phyloP scores from a whole-genome alignment of 2,797 vertebrate species.

The Clamator glandarius region DNA sequence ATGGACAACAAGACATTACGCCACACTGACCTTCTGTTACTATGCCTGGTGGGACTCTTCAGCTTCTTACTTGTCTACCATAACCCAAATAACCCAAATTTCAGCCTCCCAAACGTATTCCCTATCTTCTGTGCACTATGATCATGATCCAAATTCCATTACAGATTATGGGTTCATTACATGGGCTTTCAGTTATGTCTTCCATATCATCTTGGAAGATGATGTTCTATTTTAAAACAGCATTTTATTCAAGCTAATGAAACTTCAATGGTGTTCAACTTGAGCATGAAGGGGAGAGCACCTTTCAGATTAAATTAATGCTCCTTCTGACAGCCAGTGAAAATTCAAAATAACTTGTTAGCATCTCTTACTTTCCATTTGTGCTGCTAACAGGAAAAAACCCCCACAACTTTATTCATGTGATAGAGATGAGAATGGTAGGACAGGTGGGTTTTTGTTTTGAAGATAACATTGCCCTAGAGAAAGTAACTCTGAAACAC shows the following conservation, averaged over 20 bases:
- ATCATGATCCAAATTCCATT: background rate
- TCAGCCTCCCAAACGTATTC: background rate
- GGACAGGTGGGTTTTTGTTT: background rate
- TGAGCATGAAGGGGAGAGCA: background rate
- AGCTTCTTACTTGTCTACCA: background rate
- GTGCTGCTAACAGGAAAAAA: background rate
- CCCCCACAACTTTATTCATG: background rate
- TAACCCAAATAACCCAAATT: background rate
- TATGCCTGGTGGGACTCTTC: background rate
- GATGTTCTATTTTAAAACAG: background rate
- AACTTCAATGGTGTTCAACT: background rate
- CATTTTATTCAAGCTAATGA: background rate
- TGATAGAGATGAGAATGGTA: background rate
- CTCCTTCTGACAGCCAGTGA: background rate
- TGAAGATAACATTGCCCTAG: background rate
- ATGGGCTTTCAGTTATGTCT: background rate
- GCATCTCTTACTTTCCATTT: background rate
- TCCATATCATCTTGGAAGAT: background rate
- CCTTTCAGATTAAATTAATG: background rate
- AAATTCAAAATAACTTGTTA: background rate
- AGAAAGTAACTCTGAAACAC: background rate
- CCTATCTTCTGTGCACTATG: fast-evolving
- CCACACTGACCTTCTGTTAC: background rate
- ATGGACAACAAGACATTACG: background rate
- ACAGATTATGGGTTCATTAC: background rate